These are phyloP conservation scores for Anas bahamensis DNA, from an alignment of 2,797 vertebrate genomes.

Conservation along the genomic window DNA sequence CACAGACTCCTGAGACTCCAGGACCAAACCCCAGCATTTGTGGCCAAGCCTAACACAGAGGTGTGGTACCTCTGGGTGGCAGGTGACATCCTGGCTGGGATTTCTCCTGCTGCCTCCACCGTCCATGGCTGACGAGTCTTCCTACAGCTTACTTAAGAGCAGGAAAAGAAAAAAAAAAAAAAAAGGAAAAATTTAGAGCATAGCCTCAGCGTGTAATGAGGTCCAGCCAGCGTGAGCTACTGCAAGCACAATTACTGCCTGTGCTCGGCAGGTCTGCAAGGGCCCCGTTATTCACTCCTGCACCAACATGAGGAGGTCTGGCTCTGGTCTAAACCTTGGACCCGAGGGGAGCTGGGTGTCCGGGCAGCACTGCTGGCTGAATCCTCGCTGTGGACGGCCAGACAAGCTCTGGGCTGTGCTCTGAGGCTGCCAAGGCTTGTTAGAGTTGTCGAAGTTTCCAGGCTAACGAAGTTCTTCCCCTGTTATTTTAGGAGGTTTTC, in stretches of 20 bases:
- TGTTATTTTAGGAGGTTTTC: no score
- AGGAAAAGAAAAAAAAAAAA: neutral
- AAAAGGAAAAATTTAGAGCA: neutral
- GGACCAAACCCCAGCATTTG: fast-evolving
- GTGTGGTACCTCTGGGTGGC: neutral
- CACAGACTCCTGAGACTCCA: no score
- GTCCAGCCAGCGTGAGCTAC: neutral
- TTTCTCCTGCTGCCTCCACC: neutral
- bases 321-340: neutral
- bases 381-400: neutral
- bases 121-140: neutral
- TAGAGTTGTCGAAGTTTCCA: neutral
- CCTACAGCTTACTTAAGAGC: neutral
- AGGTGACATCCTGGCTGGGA: neutral
- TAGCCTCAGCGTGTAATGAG: neutral
- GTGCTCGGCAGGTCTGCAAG: neutral
- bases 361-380: fast-evolving
- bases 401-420: neutral
- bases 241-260: neutral
- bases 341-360: neutral
- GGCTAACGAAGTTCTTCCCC: neutral
- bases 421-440: neutral
- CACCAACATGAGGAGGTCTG: neutral
- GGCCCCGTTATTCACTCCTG: neutral
- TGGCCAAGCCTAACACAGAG: fast-evolving